Conservation (phyloP, 2,888 invertebrate species). For the Luperina nickerlii region DNA sequence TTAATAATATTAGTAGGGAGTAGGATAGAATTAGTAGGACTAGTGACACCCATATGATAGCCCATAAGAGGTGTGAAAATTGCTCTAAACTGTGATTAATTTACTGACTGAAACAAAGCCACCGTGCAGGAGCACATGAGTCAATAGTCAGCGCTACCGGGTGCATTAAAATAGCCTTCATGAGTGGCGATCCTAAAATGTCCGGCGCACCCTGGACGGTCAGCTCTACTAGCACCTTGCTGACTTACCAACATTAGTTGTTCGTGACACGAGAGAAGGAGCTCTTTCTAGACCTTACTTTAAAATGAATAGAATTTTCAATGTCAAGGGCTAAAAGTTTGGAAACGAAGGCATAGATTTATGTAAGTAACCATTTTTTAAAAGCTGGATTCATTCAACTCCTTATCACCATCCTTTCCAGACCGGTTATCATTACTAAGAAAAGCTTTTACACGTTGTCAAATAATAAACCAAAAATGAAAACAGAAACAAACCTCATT, state of each 20-base stretch:
- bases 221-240: neutral
- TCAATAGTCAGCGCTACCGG: neutral
- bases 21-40: no score
- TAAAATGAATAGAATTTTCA: neutral
- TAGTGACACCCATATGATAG: neutral
- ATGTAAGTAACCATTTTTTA: neutral
- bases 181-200: neutral
- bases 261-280: neutral
- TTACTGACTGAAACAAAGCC: neutral
- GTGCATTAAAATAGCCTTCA: conserved; percentile 17
- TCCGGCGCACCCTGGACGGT: neutral
- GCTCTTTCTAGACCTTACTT: neutral
- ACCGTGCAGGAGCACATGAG: neutral
- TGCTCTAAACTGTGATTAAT: neutral
- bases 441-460: neutral
- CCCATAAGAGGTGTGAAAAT: neutral
- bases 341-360: neutral
- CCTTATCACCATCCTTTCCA: neutral
- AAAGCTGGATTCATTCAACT: neutral
- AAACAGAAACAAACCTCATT: neutral
- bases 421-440: neutral
- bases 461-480: neutral
- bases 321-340: neutral
- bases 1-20: no score
- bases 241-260: neutral